Evolutionary conservation across 2,113 vertebrate genomes (phyloP).

Genomic region (Beaufortia kweichowensis): DNA sequence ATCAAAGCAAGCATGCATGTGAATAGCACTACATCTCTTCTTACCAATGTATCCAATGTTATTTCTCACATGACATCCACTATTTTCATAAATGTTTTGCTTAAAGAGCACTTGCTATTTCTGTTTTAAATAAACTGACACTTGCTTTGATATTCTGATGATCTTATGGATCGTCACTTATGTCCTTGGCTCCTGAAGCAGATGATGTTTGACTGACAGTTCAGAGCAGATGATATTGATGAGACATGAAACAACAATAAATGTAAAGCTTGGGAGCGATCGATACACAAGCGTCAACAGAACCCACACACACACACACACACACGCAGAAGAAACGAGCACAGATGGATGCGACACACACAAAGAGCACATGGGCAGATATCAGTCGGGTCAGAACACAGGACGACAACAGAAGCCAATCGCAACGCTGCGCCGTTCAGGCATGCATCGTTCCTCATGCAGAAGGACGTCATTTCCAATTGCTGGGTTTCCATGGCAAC

Average conservation of each 20-base stretch:
- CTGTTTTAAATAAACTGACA: too few relatives aligned
- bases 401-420: slow-evolving; percentile 41
- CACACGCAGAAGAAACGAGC: slow-evolving; percentile 36
- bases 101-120: too few relatives aligned
- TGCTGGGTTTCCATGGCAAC: slow-evolving; percentile 87
- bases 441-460: slow-evolving; percentile 86
- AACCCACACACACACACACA: slow-evolving; percentile 59
- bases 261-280: neutral
- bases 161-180: too few relatives aligned
- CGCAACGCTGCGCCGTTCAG: slow-evolving; percentile 45
- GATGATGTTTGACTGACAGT: slow-evolving; percentile 5
- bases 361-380: slow-evolving; percentile 37
- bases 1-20: neutral
- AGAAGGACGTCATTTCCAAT: slow-evolving; percentile 79
- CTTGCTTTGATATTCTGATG: too few relatives aligned
- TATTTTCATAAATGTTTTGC: too few relatives aligned
- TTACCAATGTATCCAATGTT: too few relatives aligned
- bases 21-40: too few relatives aligned
- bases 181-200: too few relatives aligned
- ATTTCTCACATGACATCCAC: too few relatives aligned
- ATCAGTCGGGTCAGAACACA: slow-evolving; percentile 57
- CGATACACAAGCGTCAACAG: neutral
- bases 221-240: slow-evolving; percentile 6
- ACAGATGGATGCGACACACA: neutral
- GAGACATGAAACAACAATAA: neutral